These are phyloP conservation scores for Chloebia gouldiae DNA, from an alignment of 2,113 vertebrate species.

Conservation along the genomic window DNA sequence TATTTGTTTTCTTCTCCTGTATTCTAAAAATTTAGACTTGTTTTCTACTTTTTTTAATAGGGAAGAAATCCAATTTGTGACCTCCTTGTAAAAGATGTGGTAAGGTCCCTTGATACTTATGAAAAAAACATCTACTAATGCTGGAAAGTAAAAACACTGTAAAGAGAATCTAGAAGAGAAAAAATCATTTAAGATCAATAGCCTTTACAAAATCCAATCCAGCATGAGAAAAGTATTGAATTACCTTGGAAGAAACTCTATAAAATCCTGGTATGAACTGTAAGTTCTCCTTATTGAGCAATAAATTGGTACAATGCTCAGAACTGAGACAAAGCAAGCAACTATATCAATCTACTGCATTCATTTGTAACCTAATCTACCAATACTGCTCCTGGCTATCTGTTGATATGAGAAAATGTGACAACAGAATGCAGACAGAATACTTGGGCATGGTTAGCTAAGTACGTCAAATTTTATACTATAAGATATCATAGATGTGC, in stretches of 20 bases:
- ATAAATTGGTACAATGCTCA: slow-evolving; percentile 15
- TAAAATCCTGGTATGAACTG: slow-evolving; percentile 34
- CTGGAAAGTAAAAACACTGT: not conserved
- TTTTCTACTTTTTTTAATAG: not conserved
- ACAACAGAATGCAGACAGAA: not conserved
- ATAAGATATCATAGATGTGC: not conserved
- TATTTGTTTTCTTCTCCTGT: not conserved
- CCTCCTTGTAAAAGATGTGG: not conserved
- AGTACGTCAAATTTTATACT: not conserved
- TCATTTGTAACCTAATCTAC: slow-evolving; percentile 24
- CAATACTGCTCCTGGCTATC: not conserved
- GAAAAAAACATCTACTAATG: not conserved
- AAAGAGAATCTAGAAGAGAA: not conserved
- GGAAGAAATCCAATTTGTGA: not conserved
- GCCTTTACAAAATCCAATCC: not conserved
- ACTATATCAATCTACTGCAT: not conserved
- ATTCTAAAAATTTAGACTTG: not conserved
- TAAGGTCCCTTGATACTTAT: not conserved
- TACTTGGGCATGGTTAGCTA: not conserved
- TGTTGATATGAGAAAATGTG: not conserved
- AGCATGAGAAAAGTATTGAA: slow-evolving; percentile 33
- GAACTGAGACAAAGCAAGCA: not conserved
- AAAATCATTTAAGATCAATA: slow-evolving; percentile 29
- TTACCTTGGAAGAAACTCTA: slow-evolving; percentile 42
- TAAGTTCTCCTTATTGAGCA: not conserved